Conservation (phyloP, 2,113 vertebrate species). For the Chamaea fasciata region DNA sequence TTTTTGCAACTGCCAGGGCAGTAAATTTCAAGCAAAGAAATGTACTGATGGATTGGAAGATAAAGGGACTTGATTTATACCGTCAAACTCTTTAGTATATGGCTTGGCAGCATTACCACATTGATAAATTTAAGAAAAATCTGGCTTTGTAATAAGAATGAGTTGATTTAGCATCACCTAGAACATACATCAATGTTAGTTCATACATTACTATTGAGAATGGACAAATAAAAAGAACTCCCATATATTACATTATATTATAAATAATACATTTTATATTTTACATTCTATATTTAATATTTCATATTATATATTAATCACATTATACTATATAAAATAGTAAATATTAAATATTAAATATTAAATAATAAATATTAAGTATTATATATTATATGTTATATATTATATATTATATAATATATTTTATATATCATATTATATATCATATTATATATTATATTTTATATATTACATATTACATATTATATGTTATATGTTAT, state of each 20-base stretch:
- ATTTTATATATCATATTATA: too few relatives aligned
- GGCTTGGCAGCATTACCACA: neutral
- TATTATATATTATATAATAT: too few relatives aligned
- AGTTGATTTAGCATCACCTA: neutral
- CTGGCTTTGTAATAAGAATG: neutral
- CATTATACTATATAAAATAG: too few relatives aligned
- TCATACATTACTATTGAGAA: neutral
- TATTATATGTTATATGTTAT: too few relatives aligned
- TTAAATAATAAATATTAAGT: too few relatives aligned
- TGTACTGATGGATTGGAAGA: conserved; percentile 45
- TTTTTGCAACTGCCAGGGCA: conserved; percentile 9
- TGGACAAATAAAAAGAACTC: neutral
- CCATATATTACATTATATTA: neutral
- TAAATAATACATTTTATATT: too few relatives aligned
- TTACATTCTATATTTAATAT: too few relatives aligned
- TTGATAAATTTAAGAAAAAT: conserved; percentile 35
- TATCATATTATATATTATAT: neutral
- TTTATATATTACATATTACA: too few relatives aligned
- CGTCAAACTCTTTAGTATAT: conserved; percentile 22
- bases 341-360: too few relatives aligned
- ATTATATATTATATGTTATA: too few relatives aligned
- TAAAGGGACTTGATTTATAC: conserved; percentile 52
- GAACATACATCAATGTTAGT: neutral
- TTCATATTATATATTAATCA: too few relatives aligned
- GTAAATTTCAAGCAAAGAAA: conserved; percentile 51